A percentile compares a stretch with the other conserved stretches of the same genome.
phyloP scores from a whole-genome alignment of 1,140 invertebrate species.

The Hycleus phaleratus region DNA sequence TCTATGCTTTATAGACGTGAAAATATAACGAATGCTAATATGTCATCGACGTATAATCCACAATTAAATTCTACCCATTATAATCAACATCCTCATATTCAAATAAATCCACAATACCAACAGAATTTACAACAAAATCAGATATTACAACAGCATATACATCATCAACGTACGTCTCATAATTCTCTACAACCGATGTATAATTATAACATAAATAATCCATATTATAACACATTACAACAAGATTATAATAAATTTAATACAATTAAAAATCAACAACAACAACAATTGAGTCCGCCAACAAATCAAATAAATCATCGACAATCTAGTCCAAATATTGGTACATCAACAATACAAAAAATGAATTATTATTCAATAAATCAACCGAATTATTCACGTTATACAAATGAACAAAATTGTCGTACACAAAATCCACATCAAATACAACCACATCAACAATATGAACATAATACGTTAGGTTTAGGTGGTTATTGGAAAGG shows the following conservation, averaged over 20 bases:
- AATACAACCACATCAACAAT: slow-evolving; percentile 39
- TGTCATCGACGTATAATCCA: not conserved
- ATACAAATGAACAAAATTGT: slow-evolving; percentile 6
- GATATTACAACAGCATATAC: too few species aligned
- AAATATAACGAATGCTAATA: slow-evolving; percentile 4
- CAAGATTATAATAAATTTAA: too few species aligned
- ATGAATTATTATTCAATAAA: not conserved
- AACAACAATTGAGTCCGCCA: not conserved
- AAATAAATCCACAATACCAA: not conserved
- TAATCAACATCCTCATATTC: not conserved
- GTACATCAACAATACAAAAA: slow-evolving; percentile 10
- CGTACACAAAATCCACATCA: slow-evolving; percentile 27
- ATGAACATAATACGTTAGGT: slow-evolving; percentile 35
- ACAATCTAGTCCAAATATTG: slow-evolving; percentile 28
- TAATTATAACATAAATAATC: too few species aligned
- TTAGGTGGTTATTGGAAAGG: slow-evolving; percentile 39
- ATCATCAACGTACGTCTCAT: too few species aligned
- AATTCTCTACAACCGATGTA: too few species aligned
- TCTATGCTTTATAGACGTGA: slow-evolving; percentile 1
- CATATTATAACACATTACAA: too few species aligned
- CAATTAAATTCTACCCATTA: not conserved
- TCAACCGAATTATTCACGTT: not conserved
- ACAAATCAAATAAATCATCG: slow-evolving; percentile 6
- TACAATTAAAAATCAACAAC: too few species aligned
- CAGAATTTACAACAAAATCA: slow-evolving; percentile 1